Conservation (phyloP, 2,113 vertebrate species). For the Atherinomorus stipes region DNA sequence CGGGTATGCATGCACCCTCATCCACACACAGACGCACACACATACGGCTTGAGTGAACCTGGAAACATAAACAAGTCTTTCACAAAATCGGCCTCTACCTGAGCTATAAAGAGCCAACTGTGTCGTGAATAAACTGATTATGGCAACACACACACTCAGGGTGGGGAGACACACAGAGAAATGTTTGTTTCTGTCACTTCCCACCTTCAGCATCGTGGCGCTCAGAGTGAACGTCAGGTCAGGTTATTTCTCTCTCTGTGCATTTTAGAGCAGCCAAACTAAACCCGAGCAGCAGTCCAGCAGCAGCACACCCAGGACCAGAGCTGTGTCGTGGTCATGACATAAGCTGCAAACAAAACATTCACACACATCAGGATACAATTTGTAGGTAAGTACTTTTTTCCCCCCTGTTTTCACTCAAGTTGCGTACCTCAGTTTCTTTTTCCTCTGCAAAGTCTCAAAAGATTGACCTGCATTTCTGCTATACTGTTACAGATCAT, state of each 20-base stretch:
- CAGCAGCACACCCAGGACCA: not conserved
- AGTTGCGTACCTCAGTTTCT: not conserved
- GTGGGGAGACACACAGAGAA: conserved; percentile 64
- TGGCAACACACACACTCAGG: conserved; percentile 43
- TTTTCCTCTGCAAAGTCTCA: not conserved
- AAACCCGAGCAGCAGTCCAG: conserved; percentile 22
- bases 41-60: conserved; percentile 56
- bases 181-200: conserved; percentile 76
- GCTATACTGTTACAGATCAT: not conserved
- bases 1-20: conserved; percentile 23
- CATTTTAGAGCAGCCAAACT: conserved; percentile 30
- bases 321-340: not conserved
- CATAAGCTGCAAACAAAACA: not conserved
- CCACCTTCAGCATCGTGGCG: conserved; percentile 64
- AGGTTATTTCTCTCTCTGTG: conserved; percentile 53
- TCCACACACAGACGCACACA: conserved; percentile 42
- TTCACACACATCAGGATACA: conserved; percentile 13
- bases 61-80: conserved; percentile 80
- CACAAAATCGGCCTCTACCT: conserved; percentile 78
- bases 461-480: not conserved
- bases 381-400: not conserved
- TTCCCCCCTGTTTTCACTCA: not conserved
- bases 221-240: conserved; percentile 60
- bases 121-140: conserved; percentile 78
- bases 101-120: conserved; percentile 79